Evolutionary conservation across 2,113 vertebrate species (phyloP), one percentile per base, ranked within the genome.

Genomic region (Bujurquina vittata): DNA sequence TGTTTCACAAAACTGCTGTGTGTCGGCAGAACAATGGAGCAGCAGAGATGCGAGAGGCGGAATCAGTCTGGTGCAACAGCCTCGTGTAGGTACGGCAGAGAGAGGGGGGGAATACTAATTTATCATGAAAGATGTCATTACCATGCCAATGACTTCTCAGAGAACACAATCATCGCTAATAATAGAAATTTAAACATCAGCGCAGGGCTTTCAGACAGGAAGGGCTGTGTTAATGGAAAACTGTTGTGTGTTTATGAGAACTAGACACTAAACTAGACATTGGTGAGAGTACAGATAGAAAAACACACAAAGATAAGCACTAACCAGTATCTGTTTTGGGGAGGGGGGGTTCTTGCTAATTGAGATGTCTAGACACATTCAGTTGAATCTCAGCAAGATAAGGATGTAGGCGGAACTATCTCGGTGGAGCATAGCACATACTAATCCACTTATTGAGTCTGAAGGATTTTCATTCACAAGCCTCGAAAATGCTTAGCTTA

Each of bases 351-450:
- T 43, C 87, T 77, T 85, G 84, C 87, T 95, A 95, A 94, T 93
- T 92, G 86, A 92, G 86, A 91, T 40, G 95, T 96, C 95, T 95
- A 96, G 95, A 96, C 95, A 90, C 86, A 92, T 94, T 91, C 88
- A 90, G 88, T 91, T 93, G 91, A 94, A 92, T 93, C 89, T 81
- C 77, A 67, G 78, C 12, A 40, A 94, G 95, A 95, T 95, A 96
- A 95, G 89, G 84, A 89, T 84, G 88, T 83, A 85, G 88, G 90
- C 87, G 73, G 90, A 93, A 90, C 91, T 69, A 88, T 93, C 92
- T 84, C 58, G 31, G 79, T 83, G 80, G 84, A 89, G 86, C 88
- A 91, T 78, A 80, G 88, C 77, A 35, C 87, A 74, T 77, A 57
- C 90, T 93, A 93, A 95, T 95, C 92, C 93, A 93, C 89, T 93